Base-by-base conservation (phyloP, 2,797 vertebrate genomes). In the Enoplosus armatus region DNA sequence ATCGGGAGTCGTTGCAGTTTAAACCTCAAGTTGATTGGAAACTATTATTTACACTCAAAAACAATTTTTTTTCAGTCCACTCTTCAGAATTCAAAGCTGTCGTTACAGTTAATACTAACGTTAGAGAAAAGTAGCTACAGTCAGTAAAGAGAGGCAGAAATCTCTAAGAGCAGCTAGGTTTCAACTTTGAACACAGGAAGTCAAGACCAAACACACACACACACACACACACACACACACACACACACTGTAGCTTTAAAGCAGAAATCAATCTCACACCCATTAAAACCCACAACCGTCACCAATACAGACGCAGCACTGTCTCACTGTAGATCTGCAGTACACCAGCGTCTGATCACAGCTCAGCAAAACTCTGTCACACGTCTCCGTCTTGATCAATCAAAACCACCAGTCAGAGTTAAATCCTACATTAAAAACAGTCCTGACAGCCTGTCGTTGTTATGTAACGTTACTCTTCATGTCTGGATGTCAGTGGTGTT, bases 201-300 rank as follows among this genome's bases (percentile, higher is more conserved):
- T n/a, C n/a, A n/a, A n/a, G n/a, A n/a, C n/a, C n/a, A n/a, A n/a
- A n/a, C n/a, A n/a, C n/a, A n/a, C n/a, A n/a, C n/a, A n/a, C n/a
- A n/a, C n/a, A n/a, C n/a, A n/a, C n/a, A n/a, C n/a, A n/a, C n/a
- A n/a, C n/a, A n/a, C n/a, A n/a, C n/a, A n/a, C n/a, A n/a, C n/a
- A n/a, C n/a, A n/a, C n/a, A n/a, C n/a, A 20, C 9, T 50, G 43
- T 7, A 5, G 53, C 62, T 6, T 33, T 45, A 29, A 65, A 56
- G 31, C n/a, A 48, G 45, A 51, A 53, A 72, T 56, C 54, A 39
- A 41, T 50, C 45, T 31, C 24, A 45, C 33, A 18, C 45, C 72
- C 58, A 75, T 69, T 69, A 75, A n/a, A 48, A n/a, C 22, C 35
- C 53, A 22, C 29, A 24, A 12, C 47, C 37, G 26, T 39, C 27